These are phyloP conservation scores for Coleophora deauratella DNA, from an alignment of 2,888 invertebrate species.

Conservation along the genomic window DNA sequence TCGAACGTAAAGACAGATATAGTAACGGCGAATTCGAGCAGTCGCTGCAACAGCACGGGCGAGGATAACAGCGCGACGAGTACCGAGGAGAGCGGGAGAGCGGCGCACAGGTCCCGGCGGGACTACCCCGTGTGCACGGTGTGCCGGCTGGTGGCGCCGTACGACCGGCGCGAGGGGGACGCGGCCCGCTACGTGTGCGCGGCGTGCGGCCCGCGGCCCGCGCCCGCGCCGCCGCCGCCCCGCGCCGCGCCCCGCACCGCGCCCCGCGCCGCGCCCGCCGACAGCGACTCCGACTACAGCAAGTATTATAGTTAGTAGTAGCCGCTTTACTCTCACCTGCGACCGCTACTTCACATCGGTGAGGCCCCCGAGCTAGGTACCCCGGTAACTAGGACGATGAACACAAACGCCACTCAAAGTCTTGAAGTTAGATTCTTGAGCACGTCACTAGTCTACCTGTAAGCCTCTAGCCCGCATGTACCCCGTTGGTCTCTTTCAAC, in stretches of 20 bases:
- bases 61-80: constrained; percentile 36
- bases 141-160: constrained; percentile 37
- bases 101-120: constrained; percentile 24
- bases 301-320: constrained; percentile 74
- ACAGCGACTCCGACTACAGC: constrained; percentile 70
- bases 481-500: background rate
- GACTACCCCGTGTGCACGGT: constrained; percentile 37
- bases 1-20: constrained; percentile 18
- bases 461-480: background rate
- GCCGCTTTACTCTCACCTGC: constrained; percentile 54
- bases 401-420: background rate
- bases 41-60: constrained; percentile 35
- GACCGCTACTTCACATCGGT: constrained; percentile 16
- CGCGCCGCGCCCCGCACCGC: constrained; percentile 16
- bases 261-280: constrained; percentile 27
- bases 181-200: constrained; percentile 20
- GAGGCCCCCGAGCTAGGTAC: background rate
- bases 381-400: no score
- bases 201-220: constrained; percentile 14
- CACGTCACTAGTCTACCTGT: constrained; percentile 7
- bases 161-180: constrained; percentile 26
- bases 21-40: constrained; percentile 32
- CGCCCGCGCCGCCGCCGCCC: constrained; percentile 17
- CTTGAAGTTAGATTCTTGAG: constrained; percentile 5
- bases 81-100: constrained; percentile 29